These are phyloP conservation scores for Dione juno DNA, from an alignment of 2,888 invertebrate genomes.

Conservation along the genomic window DNA sequence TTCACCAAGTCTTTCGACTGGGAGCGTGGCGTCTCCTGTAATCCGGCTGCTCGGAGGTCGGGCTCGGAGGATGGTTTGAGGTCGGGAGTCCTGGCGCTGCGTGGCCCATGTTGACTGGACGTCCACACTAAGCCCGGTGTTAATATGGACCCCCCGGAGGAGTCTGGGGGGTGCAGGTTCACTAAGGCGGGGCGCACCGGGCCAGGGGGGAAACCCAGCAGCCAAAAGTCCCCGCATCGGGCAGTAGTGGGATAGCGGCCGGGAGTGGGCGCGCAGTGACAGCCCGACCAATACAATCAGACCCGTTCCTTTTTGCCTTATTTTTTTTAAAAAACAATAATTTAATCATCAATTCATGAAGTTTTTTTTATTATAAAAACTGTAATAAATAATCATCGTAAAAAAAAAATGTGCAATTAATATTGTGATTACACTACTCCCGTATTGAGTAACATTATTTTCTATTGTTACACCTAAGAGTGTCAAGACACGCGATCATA, in stretches of 20 bases:
- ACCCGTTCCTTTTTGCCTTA: conserved; percentile 74
- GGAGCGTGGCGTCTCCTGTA: conserved; percentile 99
- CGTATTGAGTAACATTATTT: conserved; percentile 11
- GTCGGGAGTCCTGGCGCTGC: conserved; percentile 85
- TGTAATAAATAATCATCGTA: too few species aligned
- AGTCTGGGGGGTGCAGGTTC: conserved; percentile 89
- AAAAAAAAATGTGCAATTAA: too few species aligned
- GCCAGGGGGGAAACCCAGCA: conserved; percentile 99
- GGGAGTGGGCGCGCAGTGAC: conserved; percentile 95
- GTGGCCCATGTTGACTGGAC: conserved; percentile 89
- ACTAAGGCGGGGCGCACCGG: conserved; percentile 96
- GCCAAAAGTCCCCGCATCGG: conserved; percentile 99
- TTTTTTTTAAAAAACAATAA: too few species aligned
- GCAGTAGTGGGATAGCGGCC: conserved; percentile 99
- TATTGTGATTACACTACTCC: neutral
- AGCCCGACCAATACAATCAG: conserved; percentile 87
- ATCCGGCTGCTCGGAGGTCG: conserved; percentile 98
- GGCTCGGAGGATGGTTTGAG: conserved; percentile 96
- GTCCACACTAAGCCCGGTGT: conserved; percentile 98
- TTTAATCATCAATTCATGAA: too few species aligned
- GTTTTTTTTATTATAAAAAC: too few species aligned
- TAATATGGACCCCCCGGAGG: conserved; percentile 96
- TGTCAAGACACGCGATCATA: neutral
- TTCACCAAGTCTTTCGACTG: conserved; percentile 80
- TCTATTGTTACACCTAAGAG: conserved; percentile 5